Base-by-base conservation (phyloP, 2,797 vertebrate species). In the Syncerus caffer region DNA sequence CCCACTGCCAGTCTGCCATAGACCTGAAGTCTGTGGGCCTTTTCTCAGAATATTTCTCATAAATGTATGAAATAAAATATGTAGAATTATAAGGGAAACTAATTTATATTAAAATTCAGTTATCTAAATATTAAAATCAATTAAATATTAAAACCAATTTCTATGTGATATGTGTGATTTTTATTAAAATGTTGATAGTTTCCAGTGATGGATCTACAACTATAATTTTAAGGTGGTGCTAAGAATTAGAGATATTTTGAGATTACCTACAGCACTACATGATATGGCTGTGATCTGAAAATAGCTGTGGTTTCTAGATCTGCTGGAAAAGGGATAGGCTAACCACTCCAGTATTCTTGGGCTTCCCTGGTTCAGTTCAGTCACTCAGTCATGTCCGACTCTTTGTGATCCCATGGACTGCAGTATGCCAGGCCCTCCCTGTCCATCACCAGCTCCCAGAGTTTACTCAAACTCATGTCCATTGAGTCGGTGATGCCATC, bases 101-200 rank as follows among this genome's bases (percentile, higher is more conserved):
- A 96, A 80, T 62, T 80, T 96, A 85, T 79, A 83, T 67, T 92
- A 23, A 92, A 95, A 96, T 93, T 92, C 12, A 78, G 95, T 92
- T 89, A 89, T 86, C 58, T 95, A 95, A 96, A 71, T 71, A 71
- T 71, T 71, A 34, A 71, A 83, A 58, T 42, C 45, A 97, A 90
- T 62, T 95, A 95, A 91, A 89, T 86, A 76, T 90, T 91, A 84
- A 94, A 93, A 85, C 34, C 27, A 62, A 19, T 93, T 91, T 93
- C 55, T 47, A 15, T 85, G 91, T 82, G 15, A 67, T 31, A n/a
- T 60, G 15, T 93, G 2, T 85, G 34, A 34, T 95, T 93, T 89
- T 93, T 86, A 57, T 92, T 95, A 85, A 90, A 17, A 85, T 34
- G 25, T 60, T 78, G 3, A 57, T 74, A 92, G 34, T 50, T 50